Evolutionary conservation across 2,888 invertebrate genomes (phyloP).

Genomic region (Xylocampa areola): DNA sequence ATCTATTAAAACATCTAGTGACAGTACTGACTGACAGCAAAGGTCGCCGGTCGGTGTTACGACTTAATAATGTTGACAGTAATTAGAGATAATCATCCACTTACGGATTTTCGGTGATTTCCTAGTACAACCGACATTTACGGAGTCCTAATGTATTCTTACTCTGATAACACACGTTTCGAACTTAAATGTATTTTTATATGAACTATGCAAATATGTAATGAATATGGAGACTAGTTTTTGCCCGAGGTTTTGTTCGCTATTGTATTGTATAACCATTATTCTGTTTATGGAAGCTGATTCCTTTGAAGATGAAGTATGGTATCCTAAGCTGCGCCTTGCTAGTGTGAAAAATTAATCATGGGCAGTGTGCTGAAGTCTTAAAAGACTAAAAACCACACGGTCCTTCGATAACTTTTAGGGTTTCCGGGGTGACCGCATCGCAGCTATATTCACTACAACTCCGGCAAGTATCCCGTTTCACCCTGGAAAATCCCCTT

Average conservation of each 20-base stretch:
- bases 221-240: conserved; percentile 17
- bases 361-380: no score
- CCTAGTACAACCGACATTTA: conserved; percentile 14
- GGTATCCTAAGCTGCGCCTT: no score
- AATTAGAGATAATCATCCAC: conserved; percentile 50
- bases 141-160: conserved; percentile 30
- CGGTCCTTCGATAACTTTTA: no score
- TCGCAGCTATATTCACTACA: no score
- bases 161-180: conserved; percentile 29
- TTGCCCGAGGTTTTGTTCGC: not conserved
- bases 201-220: conserved; percentile 39
- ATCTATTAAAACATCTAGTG: conserved; percentile 21
- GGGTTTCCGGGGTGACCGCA: no score
- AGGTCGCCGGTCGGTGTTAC: conserved; percentile 22
- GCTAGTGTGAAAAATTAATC: no score
- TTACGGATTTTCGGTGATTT: conserved; percentile 12
- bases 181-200: conserved; percentile 30
- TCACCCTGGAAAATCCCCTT: no score
- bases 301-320: no score
- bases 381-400: no score
- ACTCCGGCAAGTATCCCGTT: no score
- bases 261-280: no score
- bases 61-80: conserved; percentile 49
- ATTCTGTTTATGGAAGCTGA: no score
- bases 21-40: conserved; percentile 33